Evolutionary conservation across 2,888 invertebrate genomes (phyloP), one percentile per base, ranked within the genome.

Genomic region (Andricus curvator): DNA sequence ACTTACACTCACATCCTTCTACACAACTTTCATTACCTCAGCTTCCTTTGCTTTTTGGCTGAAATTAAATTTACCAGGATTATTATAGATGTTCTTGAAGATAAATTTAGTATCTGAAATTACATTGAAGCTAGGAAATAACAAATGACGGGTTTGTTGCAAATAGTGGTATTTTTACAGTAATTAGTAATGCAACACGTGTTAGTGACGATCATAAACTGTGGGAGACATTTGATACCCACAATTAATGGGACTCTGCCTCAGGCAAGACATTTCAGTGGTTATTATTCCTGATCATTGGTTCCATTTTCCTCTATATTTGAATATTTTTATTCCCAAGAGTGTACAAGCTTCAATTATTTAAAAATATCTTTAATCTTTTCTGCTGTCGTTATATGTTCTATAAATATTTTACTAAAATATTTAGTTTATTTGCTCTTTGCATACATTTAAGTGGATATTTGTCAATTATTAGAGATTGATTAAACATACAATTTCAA

Each of bases 1-100:
- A 22, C 37, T 29, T 67, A 20, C 25, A 67, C 68, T 33, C 33
- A 15, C 76, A 60, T 60, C 33, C 74, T 74, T n/a, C 51, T 56
- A 22, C 22, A 48, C 33, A 48, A 29, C 48, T 70, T 17, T 70
- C 22, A 70, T 51, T 70, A 74, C 33, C 70, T 29, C 51, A 51
- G 13, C 48, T 56, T 51, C 11, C 70, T 70, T 51, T 70, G 17
- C 17, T 17, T 56, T 51, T 74, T 9, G 29, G 20, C 48, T 74
- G 9, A 8, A 56, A 74, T 20, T 17, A 48, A 22, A 70, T 25
- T 25, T 4, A 48, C 25, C 9, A 17, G 22, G 48, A 4, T 17
- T 25, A 15, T 48, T 17, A 8, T 8, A 44, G 15, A 9, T 20
- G 3, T 56, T 56, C 51, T 11, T 33, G 17, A 4, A 2, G 13